Evolutionary conservation across 1,140 invertebrate genomes (phyloP).

Genomic region (Drosophila pseudoananassae): DNA sequence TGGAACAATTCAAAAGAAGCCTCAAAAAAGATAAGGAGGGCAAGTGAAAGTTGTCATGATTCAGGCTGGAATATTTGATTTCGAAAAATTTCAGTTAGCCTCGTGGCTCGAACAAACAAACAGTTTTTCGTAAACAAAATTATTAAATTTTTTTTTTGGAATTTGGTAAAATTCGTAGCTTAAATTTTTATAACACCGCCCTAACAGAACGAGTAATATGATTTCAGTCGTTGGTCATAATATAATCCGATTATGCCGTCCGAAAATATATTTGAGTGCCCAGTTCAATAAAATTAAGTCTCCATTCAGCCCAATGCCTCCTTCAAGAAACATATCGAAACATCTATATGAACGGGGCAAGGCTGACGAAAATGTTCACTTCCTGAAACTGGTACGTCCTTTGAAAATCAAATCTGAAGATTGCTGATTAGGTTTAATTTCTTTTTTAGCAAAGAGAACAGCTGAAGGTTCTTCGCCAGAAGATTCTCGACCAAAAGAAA

Average conservation of each 20-base stretch:
- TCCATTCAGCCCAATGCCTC: not conserved
- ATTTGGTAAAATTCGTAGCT: not conserved
- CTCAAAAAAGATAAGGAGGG: not conserved
- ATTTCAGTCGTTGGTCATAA: not conserved
- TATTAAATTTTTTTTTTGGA: not conserved
- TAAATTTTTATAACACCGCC: not conserved
- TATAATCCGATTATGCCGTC: not conserved
- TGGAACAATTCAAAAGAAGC: conserved; percentile 8
- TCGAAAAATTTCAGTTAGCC: not conserved
- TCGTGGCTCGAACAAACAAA: not conserved
- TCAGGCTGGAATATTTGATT: not conserved
- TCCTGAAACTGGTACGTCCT: conserved; percentile 52
- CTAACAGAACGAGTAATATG: not conserved
- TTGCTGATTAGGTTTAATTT: not conserved
- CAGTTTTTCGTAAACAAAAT: not conserved
- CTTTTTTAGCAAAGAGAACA: conserved; percentile 58
- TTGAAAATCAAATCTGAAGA: not conserved
- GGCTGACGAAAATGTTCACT: conserved; percentile 43
- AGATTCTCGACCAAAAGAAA: conserved; percentile 42
- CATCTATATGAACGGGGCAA: conserved; percentile 21
- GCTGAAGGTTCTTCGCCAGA: conserved; percentile 38
- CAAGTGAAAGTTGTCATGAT: not conserved
- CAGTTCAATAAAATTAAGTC: conserved; percentile 1
- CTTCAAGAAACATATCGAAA: conserved; percentile 16
- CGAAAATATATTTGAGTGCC: not conserved